These are phyloP conservation scores for Polymixis flavicincta DNA, from an alignment of 2,888 invertebrate species.

Conservation along the genomic window DNA sequence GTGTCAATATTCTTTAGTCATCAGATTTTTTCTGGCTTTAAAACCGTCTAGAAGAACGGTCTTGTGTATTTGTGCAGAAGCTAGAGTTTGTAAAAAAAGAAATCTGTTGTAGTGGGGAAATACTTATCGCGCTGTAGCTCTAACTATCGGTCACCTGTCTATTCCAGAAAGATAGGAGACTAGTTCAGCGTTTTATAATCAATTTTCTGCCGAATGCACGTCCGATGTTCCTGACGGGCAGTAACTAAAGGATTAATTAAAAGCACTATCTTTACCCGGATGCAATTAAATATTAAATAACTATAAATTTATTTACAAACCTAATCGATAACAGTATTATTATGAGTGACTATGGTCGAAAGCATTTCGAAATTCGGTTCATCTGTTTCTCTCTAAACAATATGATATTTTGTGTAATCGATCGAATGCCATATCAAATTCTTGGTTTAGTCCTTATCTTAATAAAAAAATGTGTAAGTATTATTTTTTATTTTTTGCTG, in stretches of 20 bases:
- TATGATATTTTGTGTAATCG: not conserved
- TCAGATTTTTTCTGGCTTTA: too few species aligned
- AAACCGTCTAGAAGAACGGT: too few species aligned
- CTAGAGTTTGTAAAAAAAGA: not conserved
- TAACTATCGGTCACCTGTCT: slow-evolving; percentile 19
- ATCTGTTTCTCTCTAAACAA: not conserved
- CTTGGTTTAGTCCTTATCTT: not conserved
- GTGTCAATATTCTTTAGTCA: not conserved
- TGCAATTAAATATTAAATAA: not conserved
- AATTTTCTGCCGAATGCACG: slow-evolving; percentile 6
- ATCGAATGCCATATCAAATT: not conserved
- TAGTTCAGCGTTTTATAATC: not conserved
- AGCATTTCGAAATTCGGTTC: not conserved
- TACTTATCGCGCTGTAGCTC: not conserved
- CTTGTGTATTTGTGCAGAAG: not conserved
- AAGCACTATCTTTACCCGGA: not conserved
- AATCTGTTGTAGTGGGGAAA: not conserved
- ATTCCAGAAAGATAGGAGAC: not conserved
- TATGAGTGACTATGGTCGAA: too few species aligned
- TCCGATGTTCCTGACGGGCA: not conserved
- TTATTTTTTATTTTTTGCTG: not conserved
- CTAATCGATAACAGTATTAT: not conserved
- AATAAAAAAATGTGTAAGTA: not conserved
- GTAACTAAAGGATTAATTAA: not conserved
- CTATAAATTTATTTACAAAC: not conserved